Conservation (phyloP, 2,888 invertebrate species). For the Trichogramma dendrolimi region DNA sequence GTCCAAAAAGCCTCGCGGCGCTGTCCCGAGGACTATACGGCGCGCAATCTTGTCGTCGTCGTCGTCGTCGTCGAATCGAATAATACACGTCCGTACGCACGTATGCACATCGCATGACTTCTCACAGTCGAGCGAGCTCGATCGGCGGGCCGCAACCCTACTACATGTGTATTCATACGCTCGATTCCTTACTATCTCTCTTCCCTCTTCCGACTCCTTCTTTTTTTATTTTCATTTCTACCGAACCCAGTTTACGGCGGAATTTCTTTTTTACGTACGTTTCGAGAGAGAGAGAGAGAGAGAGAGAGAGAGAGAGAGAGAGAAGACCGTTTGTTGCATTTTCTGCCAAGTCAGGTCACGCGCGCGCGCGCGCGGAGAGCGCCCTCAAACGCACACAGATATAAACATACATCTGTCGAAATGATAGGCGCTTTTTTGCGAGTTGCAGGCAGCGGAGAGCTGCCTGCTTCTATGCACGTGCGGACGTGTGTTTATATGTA, state of each 20-base stretch:
- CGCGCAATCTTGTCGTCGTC: no score
- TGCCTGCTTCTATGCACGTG: neutral
- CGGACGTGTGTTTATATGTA: neutral
- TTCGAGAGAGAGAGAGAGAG: neutral
- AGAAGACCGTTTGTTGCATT: neutral
- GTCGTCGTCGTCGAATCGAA: no score
- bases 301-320: neutral
- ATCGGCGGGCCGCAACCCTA: neutral
- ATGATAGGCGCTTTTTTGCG: constrained; percentile 32
- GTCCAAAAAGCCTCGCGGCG: no score
- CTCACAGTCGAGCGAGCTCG: neutral
- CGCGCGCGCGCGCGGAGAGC: neutral
- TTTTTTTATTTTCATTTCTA: constrained; percentile 21
- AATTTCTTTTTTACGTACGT: neutral
- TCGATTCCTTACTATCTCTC: neutral
- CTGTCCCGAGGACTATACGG: no score
- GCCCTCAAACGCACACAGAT: constrained; percentile 12
- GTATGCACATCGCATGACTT: no score
- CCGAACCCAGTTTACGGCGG: constrained; percentile 34
- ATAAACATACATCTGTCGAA: constrained; percentile 26
- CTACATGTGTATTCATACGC: neutral
- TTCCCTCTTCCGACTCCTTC: constrained; percentile 4
- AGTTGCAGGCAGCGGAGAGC: neutral
- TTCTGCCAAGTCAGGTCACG: neutral
- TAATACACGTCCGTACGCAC: no score